A percentile compares a stretch with the other conserved stretches of the same genome.
Conservation (phyloP, 2,888 invertebrate genomes). For the Hypercompe scribonia region DNA sequence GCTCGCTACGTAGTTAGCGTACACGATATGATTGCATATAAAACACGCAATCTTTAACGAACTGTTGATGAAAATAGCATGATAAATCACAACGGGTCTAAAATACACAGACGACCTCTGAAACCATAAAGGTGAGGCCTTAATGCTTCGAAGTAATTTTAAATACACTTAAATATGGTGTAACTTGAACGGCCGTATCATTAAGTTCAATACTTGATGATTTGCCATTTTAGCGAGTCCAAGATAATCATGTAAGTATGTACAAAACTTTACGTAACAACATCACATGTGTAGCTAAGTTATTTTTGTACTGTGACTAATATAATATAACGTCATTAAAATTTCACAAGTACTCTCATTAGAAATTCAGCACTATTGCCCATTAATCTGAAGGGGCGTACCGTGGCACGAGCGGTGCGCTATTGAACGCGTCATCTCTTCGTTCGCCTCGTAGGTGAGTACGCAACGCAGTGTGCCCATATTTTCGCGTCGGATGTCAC, state of each 20-base stretch:
- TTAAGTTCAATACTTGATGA: slow-evolving; percentile 34
- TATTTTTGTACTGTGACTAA: slow-evolving; percentile 51
- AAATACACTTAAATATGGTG: slow-evolving; percentile 44
- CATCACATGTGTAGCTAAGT: slow-evolving; percentile 15
- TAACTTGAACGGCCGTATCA: slow-evolving; percentile 29
- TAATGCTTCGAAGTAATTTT: slow-evolving; percentile 36
- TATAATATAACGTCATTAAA: slow-evolving; percentile 69
- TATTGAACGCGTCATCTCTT: slow-evolving; percentile 73
- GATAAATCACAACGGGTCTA: slow-evolving; percentile 48
- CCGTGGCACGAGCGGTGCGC: slow-evolving; percentile 74
- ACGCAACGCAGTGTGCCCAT: slow-evolving; percentile 73
- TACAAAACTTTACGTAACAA: slow-evolving; percentile 23
- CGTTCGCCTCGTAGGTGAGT: slow-evolving; percentile 45
- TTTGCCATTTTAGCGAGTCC: slow-evolving; percentile 26
- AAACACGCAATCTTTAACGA: slow-evolving; percentile 50
- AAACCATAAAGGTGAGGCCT: slow-evolving; percentile 50
- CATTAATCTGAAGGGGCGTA: slow-evolving; percentile 78
- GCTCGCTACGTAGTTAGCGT: slow-evolving; percentile 26
- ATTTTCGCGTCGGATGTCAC: slow-evolving; percentile 83
- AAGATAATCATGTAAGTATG: slow-evolving; percentile 17
- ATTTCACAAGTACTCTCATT: slow-evolving; percentile 79
- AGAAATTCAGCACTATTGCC: slow-evolving; percentile 76
- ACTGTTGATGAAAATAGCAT: slow-evolving; percentile 52
- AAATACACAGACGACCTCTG: slow-evolving; percentile 50
- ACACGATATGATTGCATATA: slow-evolving; percentile 26